Conservation (phyloP, 2,113 vertebrate species). For the Pterocles orientalis region DNA sequence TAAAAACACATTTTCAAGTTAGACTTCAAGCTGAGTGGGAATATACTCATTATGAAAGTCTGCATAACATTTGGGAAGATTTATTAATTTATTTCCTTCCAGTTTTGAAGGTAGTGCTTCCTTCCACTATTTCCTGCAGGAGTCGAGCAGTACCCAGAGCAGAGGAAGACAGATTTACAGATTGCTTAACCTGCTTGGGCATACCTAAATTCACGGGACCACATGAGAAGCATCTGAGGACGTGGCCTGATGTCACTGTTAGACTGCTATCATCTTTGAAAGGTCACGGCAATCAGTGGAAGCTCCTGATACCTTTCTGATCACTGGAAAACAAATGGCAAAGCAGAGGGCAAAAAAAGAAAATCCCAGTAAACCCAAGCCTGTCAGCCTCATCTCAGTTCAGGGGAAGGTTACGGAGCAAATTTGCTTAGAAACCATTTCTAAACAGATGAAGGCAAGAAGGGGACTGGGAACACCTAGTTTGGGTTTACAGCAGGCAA, state of each 20-base stretch:
- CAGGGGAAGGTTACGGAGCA: neutral
- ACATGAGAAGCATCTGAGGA: neutral
- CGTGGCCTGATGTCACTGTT: neutral
- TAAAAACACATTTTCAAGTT: conserved; percentile 26
- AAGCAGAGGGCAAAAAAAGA: neutral
- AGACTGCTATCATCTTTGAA: neutral
- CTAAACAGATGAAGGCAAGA: neutral
- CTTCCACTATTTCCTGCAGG: neutral
- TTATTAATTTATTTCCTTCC: conserved; percentile 9
- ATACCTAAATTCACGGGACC: neutral
- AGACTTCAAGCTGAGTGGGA: conserved; percentile 14
- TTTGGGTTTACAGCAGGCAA: neutral
- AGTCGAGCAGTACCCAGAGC: neutral
- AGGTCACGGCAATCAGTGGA: neutral
- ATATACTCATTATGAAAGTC: conserved; percentile 44
- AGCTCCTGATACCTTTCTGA: neutral
- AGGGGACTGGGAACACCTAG: neutral
- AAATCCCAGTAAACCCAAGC: neutral
- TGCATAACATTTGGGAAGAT: conserved; percentile 18
- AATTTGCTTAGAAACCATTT: neutral
- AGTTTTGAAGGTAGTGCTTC: conserved; percentile 15
- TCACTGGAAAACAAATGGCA: neutral
- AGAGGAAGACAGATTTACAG: neutral
- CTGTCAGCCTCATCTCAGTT: neutral
- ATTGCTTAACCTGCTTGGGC: neutral